Base-by-base conservation (phyloP, 1,140 invertebrate genomes). In the Cyclina sinensis region DNA sequence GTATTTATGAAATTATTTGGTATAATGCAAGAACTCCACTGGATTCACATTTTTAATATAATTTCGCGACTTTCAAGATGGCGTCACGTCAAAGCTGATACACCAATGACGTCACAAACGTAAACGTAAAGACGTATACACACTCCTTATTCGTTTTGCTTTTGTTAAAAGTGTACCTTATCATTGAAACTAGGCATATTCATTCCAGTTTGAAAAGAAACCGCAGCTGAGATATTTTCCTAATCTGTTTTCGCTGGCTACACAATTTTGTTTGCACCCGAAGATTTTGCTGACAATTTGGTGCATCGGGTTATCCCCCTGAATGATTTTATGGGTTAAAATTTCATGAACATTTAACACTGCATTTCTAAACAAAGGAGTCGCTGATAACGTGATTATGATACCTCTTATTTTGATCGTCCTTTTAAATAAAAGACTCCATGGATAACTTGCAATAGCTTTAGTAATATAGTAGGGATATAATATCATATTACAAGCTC, bases 21-120 rank as follows among this genome's bases (percentile, higher is more conserved):
- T n/a, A n/a, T n/a, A n/a, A n/a, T n/a, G n/a, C n/a, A n/a, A n/a
- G n/a, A 43, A 43, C 4, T 43, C 4, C 14, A 4, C 4, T 43
- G 14, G 14, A 76, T 27, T 12, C 0, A 0, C 12, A 76, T 24
- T 76, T 76, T 35, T 24, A 39, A 76, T 48, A 9, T 1, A 14
- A 46, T n/a, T 76, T 76, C 73, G 73, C 73, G 73, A 76, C 27
- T 5, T 76, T 51, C 73, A 76, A 76, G 43, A 76, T 76, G 73
- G 73, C 39, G 73, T 76, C 73, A 76, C 21, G 73, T 73, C 68
- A 76, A 76, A 48, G 0, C 16, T 30, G n/a, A 24, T 7, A 27
- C 7, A 5, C 7, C 18, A 12, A 76, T 76, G 73, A 76, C 73
- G 73, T 76, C 73, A 76, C 16, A n/a, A 12, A 27, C 73, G 73